A percentile compares a stretch with the other conserved stretches of the same genome.
Conservation (phyloP, 1,140 invertebrate genomes). For the Rhopalosiphum maidis region DNA sequence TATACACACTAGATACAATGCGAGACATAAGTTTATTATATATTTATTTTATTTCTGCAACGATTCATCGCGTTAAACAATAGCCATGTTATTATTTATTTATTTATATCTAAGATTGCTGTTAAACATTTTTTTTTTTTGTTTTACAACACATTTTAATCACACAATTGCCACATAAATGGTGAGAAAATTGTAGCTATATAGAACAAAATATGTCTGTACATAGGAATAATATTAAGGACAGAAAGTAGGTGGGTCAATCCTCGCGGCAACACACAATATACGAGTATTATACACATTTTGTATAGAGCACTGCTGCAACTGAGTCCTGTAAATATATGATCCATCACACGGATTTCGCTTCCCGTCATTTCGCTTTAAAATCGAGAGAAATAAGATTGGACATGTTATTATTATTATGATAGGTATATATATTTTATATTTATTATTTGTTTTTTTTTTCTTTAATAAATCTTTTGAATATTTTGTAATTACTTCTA, state of each 20-base stretch:
- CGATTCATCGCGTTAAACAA: neutral
- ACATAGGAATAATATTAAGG: too few relatives aligned
- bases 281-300: neutral
- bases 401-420: neutral
- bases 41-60: neutral
- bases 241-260: too few relatives aligned
- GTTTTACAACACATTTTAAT: too few relatives aligned
- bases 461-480: neutral
- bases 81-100: neutral
- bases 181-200: too few relatives aligned
- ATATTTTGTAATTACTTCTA: neutral
- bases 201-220: too few relatives aligned
- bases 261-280: neutral
- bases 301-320: neutral
- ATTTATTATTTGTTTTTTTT: neutral
- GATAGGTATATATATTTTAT: too few relatives aligned
- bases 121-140: too few relatives aligned
- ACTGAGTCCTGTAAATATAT: neutral
- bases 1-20: neutral
- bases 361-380: neutral
- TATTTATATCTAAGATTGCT: too few relatives aligned
- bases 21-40: neutral
- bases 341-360: neutral
- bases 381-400: neutral
- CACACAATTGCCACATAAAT: too few relatives aligned